phyloP scores from a whole-genome alignment of 2,113 vertebrate genomes.

The Cyprinodon variegatus region DNA sequence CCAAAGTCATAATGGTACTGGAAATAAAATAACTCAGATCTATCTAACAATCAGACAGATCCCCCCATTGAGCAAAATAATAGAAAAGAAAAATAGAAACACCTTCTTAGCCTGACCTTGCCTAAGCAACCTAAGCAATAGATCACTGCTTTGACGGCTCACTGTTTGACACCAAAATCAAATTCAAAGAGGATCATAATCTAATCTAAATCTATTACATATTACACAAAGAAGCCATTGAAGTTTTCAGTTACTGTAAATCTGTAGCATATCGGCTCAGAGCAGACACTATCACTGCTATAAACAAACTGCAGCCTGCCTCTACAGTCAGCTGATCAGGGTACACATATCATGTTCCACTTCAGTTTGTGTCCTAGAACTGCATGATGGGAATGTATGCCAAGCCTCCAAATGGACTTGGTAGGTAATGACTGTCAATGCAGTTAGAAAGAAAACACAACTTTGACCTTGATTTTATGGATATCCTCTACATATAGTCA shows the following conservation, averaged over 20 bases:
- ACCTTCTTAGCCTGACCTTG: too few relatives aligned
- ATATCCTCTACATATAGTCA: slow-evolving; percentile 2
- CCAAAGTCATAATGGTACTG: too few relatives aligned
- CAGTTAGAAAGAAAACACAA: not conserved
- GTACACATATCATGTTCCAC: slow-evolving; percentile 29
- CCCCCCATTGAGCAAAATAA: too few relatives aligned
- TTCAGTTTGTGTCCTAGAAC: not conserved
- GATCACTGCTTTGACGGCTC: too few relatives aligned
- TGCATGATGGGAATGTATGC: slow-evolving; percentile 5
- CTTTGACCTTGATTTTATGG: slow-evolving; percentile 1
- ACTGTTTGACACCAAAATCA: too few relatives aligned
- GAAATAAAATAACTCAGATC: too few relatives aligned
- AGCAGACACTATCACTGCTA: slow-evolving; percentile 11
- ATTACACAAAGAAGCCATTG: not conserved
- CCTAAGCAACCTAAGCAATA: too few relatives aligned
- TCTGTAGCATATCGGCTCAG: not conserved
- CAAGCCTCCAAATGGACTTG: not conserved
- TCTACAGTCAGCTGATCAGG: slow-evolving; percentile 6
- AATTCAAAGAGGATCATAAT: too few relatives aligned
- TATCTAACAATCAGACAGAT: too few relatives aligned
- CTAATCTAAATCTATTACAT: too few relatives aligned
- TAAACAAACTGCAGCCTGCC: slow-evolving; percentile 8
- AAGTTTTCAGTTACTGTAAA: not conserved
- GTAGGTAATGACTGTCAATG: not conserved
- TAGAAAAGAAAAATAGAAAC: too few relatives aligned